Base-by-base conservation (phyloP, 2,113 vertebrate species). In the Synodontis membranacea region DNA sequence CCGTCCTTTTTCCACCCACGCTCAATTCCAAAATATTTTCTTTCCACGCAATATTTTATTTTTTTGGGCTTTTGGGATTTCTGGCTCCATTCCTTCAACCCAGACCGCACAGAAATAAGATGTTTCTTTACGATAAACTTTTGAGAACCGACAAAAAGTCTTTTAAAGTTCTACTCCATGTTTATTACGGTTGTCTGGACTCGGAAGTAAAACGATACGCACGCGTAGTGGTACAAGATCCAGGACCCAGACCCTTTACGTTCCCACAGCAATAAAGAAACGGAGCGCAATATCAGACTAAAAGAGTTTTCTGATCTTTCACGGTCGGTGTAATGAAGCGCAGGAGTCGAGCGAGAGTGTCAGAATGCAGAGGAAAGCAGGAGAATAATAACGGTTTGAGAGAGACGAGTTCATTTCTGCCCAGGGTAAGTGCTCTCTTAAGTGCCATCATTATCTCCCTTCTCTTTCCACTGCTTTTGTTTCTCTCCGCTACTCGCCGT, bases 371-470 rank as follows among this genome's bases (percentile, higher is more conserved):
- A 80, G 82, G 78, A 81, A 75, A 42, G 74, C 88, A 28, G 19
- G 31, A 83, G 78, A 79, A 82, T 74, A 86, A 83, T 48, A 80
- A 84, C 52, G 25, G 54, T 64, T 85, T 34, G 52, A 80, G 31
- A 62, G 54, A 76, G 66, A 44, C 0, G 79, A 80, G 84, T 80
- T 90, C 76, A 86, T 83, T 87, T 88, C 48, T 34, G 79, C 83
- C 78, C 84, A 64, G 88, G 83, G 86, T 86, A 88, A 92, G 87
- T 84, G 86, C 85, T 84, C 80, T 85, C 87, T 84, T 84, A 89
- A 90, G 89, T 90, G 88, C 83, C 87, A 62, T 88, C 88, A 91
- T 91, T 92, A 91, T 90, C 87, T 81, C 37, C 46, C 87, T 85
- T 88, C 80, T 86, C 84, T 80, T 84, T 70, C 68, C 83, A 80